Evolutionary conservation across 2,797 vertebrate species (phyloP).

Genomic region (Muscicapa striata): DNA sequence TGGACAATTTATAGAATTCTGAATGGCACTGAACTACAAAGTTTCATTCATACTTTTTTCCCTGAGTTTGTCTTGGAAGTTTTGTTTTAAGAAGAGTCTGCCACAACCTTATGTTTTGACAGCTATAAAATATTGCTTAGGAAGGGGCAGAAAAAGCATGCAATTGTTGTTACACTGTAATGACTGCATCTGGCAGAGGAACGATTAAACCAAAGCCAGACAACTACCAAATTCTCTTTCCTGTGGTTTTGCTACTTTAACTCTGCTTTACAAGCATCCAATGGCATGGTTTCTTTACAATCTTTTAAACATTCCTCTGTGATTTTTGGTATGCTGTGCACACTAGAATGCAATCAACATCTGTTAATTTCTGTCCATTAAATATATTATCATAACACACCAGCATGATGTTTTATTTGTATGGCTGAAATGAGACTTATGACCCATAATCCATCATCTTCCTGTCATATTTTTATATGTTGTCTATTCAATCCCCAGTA

Average conservation of each 20-base stretch:
- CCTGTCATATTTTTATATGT: conserved; percentile 87
- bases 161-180: conserved; percentile 52
- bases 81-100: conserved; percentile 34
- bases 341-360: conserved; percentile 82
- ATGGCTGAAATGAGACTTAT: conserved; percentile 87
- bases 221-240: conserved; percentile 11
- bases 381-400: conserved; percentile 83
- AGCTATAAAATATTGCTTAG: conserved; percentile 70
- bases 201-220: conserved; percentile 47
- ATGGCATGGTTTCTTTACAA: conserved; percentile 7
- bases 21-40: not conserved
- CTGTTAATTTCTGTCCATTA: conserved; percentile 86
- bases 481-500: conserved; percentile 82
- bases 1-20: conserved; percentile 13
- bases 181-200: conserved; percentile 27
- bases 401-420: conserved; percentile 87
- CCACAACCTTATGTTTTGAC: conserved; percentile 24
- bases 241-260: conserved; percentile 11
- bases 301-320: conserved; percentile 45
- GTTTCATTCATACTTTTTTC: not conserved
- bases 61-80: not conserved
- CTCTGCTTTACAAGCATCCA: conserved; percentile 30
- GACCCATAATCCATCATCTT: conserved; percentile 88
- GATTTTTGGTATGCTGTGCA: conserved; percentile 75
- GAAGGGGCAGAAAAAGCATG: conserved; percentile 64